A percentile compares a stretch with the other conserved stretches of the same genome.
Conservation (phyloP, 2,797 vertebrate species). For the Pipistrellus pipistrellus region DNA sequence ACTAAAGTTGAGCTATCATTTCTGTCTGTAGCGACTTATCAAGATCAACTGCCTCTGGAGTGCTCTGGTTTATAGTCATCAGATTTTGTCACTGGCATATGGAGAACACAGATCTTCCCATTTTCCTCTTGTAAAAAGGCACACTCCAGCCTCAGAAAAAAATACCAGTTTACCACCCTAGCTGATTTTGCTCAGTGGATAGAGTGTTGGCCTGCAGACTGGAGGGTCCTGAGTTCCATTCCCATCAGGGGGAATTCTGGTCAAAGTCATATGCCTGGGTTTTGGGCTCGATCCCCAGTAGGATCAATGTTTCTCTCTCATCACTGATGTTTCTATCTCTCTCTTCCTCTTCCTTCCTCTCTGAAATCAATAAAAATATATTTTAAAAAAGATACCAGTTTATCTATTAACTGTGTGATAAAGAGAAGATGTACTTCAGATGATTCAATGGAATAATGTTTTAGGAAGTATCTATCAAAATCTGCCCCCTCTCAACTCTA, state of each 20-base stretch:
- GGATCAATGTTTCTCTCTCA: no score
- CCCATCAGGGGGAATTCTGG: no score
- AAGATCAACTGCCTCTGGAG: background rate
- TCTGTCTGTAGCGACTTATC: background rate
- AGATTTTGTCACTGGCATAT: background rate
- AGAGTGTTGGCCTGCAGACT: no score
- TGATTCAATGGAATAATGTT: background rate
- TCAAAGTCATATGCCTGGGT: no score
- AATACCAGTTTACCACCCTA: background rate
- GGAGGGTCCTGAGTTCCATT: no score
- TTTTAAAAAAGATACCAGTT: background rate
- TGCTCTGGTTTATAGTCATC: background rate
- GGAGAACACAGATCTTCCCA: background rate
- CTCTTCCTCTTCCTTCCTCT: no score
- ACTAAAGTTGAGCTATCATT: constrained; percentile 23
- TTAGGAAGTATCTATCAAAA: background rate
- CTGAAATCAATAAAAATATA: no score
- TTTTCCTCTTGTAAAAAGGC: background rate
- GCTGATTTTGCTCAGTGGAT: no score
- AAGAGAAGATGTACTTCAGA: background rate
- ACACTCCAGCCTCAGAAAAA: background rate
- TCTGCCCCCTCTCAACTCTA: background rate
- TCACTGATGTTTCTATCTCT: no score
- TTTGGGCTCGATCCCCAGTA: no score
- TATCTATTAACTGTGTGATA: background rate